Evolutionary conservation across 2,797 vertebrate genomes (phyloP).

Genomic region (Acridotheres tristis): DNA sequence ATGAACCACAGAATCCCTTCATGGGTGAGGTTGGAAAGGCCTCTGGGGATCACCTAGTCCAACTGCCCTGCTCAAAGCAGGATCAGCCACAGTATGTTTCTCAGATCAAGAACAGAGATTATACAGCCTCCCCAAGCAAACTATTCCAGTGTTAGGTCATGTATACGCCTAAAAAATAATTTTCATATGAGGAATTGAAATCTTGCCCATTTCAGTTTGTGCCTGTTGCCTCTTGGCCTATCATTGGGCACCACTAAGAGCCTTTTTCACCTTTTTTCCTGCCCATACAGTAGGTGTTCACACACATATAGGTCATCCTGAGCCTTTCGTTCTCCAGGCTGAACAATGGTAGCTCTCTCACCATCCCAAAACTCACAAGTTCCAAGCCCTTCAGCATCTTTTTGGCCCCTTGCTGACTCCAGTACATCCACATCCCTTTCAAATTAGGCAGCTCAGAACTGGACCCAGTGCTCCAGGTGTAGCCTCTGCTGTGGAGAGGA

Average conservation of each 20-base stretch:
- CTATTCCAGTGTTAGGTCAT: neutral
- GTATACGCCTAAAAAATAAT: neutral
- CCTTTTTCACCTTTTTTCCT: neutral
- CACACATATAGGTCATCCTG: neutral
- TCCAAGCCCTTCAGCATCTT: neutral
- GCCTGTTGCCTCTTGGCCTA: neutral
- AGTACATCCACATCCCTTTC: neutral
- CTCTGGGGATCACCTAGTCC: neutral
- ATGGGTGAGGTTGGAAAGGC: neutral
- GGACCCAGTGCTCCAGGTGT: neutral
- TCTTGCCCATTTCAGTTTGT: neutral
- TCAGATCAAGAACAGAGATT: neutral
- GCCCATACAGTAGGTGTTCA: neutral
- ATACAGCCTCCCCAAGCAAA: neutral
- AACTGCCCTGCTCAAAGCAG: neutral
- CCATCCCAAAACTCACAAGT: fast-evolving
- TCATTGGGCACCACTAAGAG: neutral
- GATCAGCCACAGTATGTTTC: neutral
- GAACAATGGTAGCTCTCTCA: neutral
- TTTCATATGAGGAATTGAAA: neutral
- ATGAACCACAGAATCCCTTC: neutral
- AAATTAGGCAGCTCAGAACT: neutral
- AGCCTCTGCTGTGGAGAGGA: neutral
- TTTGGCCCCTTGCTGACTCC: neutral
- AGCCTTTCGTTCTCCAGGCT: neutral